Base-by-base conservation (phyloP, 1,140 invertebrate species). In the Phortica variegata region DNA sequence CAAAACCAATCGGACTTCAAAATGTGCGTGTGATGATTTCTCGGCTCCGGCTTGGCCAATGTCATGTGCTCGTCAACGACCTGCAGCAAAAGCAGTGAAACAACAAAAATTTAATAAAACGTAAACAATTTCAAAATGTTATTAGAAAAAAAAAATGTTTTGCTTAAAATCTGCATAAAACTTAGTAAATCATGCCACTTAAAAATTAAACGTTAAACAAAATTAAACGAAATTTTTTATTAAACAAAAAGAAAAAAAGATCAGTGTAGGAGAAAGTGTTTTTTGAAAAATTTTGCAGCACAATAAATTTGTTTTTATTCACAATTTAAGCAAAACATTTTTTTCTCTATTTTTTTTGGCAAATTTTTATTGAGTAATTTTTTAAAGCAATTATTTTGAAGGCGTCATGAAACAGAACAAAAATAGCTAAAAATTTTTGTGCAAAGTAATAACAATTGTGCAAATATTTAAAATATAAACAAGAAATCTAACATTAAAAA, bases 1-100 rank as follows among this genome's bases (percentile, higher is more conserved):
- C 95, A 97, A 78, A 98, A 98, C 95, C 95, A 98, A 79, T 97
- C 91, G 15, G 88, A 88, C 77, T 90, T 93, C 29, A 94, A 87
- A 36, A 93, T 81, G 61, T 87, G 84, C 13, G 87, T 83, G 52
- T 81, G 56, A 31, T 65, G 54, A 43, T 71, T 76, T 41, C 65
- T 77, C 48, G 83, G 82, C 52, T 86, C 85, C 36, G 87, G 87
- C 54, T 85, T 77, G 43, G 82, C 75, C 52, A 80, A 82, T 9
- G 87, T 85, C 50, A 84, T 84, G 50, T 88, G 85, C 66, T 90
- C 88, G 62, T 91, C 88, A 17, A 91, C 88, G 39, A 90, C 88
- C 88, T 91, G 72, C 43, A 43, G 26, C 12, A 33, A 38, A 16
- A 13, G n/a, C 19, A 44, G n/a, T 31, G 13, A 13, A 31, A 31